These are phyloP conservation scores for Thymelicus lineola DNA, from an alignment of 2,888 invertebrate species.

Conservation along the genomic window DNA sequence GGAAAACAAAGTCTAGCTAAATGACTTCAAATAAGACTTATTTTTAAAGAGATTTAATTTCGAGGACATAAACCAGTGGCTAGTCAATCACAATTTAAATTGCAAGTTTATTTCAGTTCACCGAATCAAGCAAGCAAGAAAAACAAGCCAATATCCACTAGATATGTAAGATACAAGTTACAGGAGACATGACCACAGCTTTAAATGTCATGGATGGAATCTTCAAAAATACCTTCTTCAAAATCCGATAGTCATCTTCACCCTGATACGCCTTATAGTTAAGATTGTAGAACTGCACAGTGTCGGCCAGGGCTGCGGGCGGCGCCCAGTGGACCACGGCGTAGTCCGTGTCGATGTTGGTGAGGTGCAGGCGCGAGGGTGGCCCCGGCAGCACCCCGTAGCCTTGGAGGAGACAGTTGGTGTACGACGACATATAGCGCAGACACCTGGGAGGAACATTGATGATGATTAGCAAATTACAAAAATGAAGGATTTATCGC, in stretches of 20 bases:
- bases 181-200: no score
- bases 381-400: constrained; percentile 93
- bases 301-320: constrained; percentile 89
- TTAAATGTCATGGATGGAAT: no score
- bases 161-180: neutral
- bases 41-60: no score
- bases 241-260: constrained; percentile 83
- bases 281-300: constrained; percentile 88
- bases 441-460: constrained; percentile 86
- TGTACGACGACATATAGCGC: constrained; percentile 92
- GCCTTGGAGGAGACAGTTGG: constrained; percentile 92
- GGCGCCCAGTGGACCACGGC: constrained; percentile 92
- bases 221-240: constrained; percentile 75
- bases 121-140: no score
- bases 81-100: no score
- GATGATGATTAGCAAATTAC: no score
- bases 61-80: no score
- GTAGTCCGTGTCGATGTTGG: constrained; percentile 90
- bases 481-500: no score
- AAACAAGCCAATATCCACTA: no score
- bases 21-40: no score
- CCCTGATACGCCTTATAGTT: constrained; percentile 83
- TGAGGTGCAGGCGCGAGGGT: constrained; percentile 88
- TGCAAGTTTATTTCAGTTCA: no score
- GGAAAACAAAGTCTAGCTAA: no score